phyloP scores from a whole-genome alignment of 2,888 invertebrate genomes.

The Anthophora plumipes region DNA sequence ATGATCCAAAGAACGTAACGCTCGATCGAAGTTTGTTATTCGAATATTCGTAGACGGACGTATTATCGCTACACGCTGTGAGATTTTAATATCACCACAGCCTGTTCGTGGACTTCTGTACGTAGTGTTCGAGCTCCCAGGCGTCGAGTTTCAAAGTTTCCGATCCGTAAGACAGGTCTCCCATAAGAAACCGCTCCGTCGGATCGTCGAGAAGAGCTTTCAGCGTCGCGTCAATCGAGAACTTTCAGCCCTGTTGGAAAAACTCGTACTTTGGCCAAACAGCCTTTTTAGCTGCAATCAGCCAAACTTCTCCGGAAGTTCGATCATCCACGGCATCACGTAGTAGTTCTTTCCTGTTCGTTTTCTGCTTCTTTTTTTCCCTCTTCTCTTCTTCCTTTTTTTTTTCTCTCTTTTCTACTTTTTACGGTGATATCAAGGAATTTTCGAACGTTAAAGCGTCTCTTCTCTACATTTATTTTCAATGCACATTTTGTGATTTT shows the following conservation, averaged over 20 bases:
- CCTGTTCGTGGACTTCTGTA: background rate
- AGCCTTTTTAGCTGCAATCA: constrained; percentile 61
- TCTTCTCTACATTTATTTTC: too few relatives aligned
- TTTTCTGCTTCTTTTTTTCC: background rate
- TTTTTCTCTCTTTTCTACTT: background rate
- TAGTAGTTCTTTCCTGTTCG: background rate
- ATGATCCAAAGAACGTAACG: background rate
- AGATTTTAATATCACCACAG: constrained; percentile 28
- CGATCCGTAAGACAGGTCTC: constrained; percentile 34
- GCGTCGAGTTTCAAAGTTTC: constrained; percentile 50
- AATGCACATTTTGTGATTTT: too few relatives aligned
- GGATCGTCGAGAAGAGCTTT: constrained; percentile 52
- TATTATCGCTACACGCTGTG: too few relatives aligned
- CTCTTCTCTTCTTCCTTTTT: background rate
- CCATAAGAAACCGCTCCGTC: constrained; percentile 35
- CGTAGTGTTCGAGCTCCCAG: constrained; percentile 5
- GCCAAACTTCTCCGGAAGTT: constrained; percentile 43
- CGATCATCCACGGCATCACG: constrained; percentile 35
- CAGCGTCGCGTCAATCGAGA: constrained; percentile 63
- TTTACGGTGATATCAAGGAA: background rate
- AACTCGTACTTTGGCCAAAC: constrained; percentile 59
- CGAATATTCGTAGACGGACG: too few relatives aligned
- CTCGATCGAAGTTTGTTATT: background rate
- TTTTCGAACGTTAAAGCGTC: background rate
- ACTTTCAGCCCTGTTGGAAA: constrained; percentile 55